Conservation (phyloP, 2,113 vertebrate genomes). For the Leptobrachium leishanense region DNA sequence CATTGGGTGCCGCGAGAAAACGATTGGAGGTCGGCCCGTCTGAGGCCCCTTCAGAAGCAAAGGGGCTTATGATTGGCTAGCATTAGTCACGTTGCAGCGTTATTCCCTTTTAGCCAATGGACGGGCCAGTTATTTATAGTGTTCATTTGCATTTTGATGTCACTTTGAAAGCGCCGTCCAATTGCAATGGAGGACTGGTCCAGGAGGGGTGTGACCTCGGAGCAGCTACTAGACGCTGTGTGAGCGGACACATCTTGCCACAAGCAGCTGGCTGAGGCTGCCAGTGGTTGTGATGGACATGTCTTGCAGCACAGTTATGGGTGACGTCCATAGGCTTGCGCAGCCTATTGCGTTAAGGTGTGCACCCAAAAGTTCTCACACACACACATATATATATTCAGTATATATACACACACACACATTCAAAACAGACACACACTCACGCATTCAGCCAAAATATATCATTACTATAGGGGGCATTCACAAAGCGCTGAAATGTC, state of each 20-base stretch:
- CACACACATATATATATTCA: too few relatives aligned
- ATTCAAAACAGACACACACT: too few relatives aligned
- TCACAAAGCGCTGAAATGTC: too few relatives aligned
- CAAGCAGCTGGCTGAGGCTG: background rate
- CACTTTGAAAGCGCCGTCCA: constrained; percentile 1
- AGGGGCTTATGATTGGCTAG: background rate
- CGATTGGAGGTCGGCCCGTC: background rate
- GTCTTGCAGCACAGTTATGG: too few relatives aligned
- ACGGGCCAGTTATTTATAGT: constrained; percentile 38
- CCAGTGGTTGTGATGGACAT: background rate
- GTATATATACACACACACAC: too few relatives aligned
- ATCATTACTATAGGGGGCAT: too few relatives aligned
- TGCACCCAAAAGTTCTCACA: too few relatives aligned
- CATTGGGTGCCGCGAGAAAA: background rate
- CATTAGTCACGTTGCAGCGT: background rate
- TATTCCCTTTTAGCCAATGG: constrained; percentile 23
- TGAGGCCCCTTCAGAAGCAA: background rate
- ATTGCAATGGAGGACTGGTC: background rate
- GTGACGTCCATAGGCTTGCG: too few relatives aligned
- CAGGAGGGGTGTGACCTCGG: constrained; percentile 1
- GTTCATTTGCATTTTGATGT: background rate
- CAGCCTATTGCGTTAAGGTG: too few relatives aligned
- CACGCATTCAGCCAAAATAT: too few relatives aligned
- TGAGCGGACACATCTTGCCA: too few relatives aligned
- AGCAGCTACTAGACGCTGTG: background rate